Evolutionary conservation across 2,888 invertebrate species (phyloP).

Genomic region (Eilema sororculum): DNA sequence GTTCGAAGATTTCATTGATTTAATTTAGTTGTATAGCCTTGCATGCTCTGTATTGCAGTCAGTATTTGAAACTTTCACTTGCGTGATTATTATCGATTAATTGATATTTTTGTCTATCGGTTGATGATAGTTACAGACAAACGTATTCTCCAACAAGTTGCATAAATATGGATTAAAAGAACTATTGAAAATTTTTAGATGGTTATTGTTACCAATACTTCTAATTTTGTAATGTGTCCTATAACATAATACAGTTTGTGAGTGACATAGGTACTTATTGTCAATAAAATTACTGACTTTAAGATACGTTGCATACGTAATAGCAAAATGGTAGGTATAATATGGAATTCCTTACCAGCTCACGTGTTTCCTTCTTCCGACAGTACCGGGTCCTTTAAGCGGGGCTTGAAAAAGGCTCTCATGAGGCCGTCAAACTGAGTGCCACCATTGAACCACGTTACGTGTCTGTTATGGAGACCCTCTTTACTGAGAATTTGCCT

Average conservation of each 20-base stretch:
- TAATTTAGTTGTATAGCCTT: conserved; percentile 32
- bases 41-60: conserved; percentile 38
- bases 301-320: too few species aligned
- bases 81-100: conserved; percentile 46
- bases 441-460: too few species aligned
- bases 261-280: background rate
- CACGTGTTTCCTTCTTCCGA: too few species aligned
- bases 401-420: too few species aligned
- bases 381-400: too few species aligned
- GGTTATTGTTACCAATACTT: background rate
- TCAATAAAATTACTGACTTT: background rate
- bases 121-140: background rate
- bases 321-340: too few species aligned
- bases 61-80: conserved; percentile 41
- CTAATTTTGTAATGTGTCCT: too few species aligned
- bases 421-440: too few species aligned
- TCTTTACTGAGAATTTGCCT: too few species aligned
- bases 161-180: background rate
- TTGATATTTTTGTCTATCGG: conserved; percentile 28
- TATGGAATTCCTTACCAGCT: too few species aligned
- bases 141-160: background rate
- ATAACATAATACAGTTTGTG: background rate
- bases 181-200: background rate
- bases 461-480: too few species aligned
- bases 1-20: conserved; percentile 30